Conservation (phyloP, 2,113 vertebrate genomes). For the Acanthochromis polyacanthus region DNA sequence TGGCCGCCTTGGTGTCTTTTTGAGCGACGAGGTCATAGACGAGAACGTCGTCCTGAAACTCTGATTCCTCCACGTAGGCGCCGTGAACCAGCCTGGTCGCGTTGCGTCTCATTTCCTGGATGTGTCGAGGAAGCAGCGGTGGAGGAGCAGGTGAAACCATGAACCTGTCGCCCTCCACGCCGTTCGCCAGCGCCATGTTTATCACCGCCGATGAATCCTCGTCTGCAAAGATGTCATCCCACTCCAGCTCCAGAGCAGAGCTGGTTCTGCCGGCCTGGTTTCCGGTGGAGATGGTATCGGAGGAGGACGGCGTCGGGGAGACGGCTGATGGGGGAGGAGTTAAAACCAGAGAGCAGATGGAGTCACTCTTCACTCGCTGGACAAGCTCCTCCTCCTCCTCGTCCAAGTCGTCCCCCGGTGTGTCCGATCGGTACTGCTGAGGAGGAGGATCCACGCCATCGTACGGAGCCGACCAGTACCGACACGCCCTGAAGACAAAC, state of each 20-base stretch:
- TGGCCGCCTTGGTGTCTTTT: constrained; percentile 85
- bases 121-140: constrained; percentile 88
- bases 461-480: constrained; percentile 93
- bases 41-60: constrained; percentile 94
- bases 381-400: constrained; percentile 76
- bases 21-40: constrained; percentile 92
- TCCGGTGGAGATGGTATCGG: constrained; percentile 55
- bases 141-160: constrained; percentile 20
- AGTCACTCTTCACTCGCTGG: constrained; percentile 41
- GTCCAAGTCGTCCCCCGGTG: constrained; percentile 45
- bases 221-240: constrained; percentile 93
- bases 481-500: constrained; percentile 85
- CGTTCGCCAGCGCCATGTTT: not conserved
- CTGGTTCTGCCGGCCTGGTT: constrained; percentile 82
- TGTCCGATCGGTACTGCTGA: constrained; percentile 73
- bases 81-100: constrained; percentile 89
- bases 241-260: constrained; percentile 87
- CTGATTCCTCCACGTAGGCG: constrained; percentile 93
- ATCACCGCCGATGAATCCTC: constrained; percentile 58
- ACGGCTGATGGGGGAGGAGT: constrained; percentile 21
- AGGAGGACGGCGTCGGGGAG: constrained; percentile 48
- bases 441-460: constrained; percentile 89
- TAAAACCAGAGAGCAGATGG: constrained; percentile 30
- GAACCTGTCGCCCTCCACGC: not conserved
- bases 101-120: constrained; percentile 93